phyloP scores from a whole-genome alignment of 1,140 invertebrate species.

The Alviniconcha marisindica region DNA sequence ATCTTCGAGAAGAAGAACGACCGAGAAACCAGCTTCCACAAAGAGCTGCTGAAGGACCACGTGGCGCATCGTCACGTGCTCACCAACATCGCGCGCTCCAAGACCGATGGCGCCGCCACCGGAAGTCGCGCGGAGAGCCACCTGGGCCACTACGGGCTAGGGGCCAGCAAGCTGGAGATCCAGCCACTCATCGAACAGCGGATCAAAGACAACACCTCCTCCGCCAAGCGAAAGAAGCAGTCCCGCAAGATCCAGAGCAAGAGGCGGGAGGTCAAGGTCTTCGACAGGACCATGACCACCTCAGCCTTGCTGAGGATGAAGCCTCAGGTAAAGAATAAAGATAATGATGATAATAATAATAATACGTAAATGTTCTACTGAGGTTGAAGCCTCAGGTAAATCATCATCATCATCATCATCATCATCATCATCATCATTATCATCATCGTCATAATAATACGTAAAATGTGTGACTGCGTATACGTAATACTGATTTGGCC shows the following conservation, averaged over 20 bases:
- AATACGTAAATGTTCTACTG: too few species aligned
- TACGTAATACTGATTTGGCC: too few species aligned
- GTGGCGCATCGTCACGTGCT: slow-evolving; percentile 51
- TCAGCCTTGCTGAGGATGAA: slow-evolving; percentile 46
- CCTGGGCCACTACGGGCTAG: slow-evolving; percentile 50
- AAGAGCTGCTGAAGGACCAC: slow-evolving; percentile 51
- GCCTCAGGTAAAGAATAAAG: background rate
- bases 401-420: too few species aligned
- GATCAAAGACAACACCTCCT: slow-evolving; percentile 44
- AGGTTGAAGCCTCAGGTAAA: too few species aligned
- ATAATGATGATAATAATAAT: too few species aligned
- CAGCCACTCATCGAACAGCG: slow-evolving; percentile 42
- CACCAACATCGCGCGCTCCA: slow-evolving; percentile 42
- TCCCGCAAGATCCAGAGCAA: slow-evolving; percentile 45
- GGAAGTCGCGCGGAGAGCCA: slow-evolving; percentile 36
- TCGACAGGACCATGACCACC: slow-evolving; percentile 50
- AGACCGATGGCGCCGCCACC: background rate
- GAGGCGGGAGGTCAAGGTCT: slow-evolving; percentile 47
- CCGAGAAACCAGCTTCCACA: slow-evolving; percentile 40
- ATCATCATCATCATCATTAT: too few species aligned
- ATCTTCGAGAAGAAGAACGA: slow-evolving; percentile 55
- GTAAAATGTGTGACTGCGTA: too few species aligned
- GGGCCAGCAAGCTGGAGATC: slow-evolving; percentile 43
- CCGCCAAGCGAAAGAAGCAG: slow-evolving; percentile 42
- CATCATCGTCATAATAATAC: too few species aligned